Evolutionary conservation across 1,140 invertebrate genomes (phyloP).

Genomic region (Atta cephalotes): DNA sequence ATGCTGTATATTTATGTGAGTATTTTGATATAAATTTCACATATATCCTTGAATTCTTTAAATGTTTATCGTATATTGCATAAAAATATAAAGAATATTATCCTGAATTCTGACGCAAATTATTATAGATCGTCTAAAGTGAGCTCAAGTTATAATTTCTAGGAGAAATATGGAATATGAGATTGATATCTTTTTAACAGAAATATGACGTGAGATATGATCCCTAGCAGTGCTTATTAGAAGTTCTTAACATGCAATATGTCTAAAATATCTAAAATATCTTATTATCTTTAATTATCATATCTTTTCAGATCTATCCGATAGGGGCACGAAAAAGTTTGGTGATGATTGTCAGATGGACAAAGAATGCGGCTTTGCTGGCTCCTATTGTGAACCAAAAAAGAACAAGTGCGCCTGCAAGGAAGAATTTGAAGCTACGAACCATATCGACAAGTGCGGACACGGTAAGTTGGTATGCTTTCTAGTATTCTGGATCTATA

Average conservation of each 20-base stretch:
- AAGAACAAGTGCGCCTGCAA: slow-evolving; percentile 90
- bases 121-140: background rate
- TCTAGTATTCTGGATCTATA: background rate
- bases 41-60: background rate
- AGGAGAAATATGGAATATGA: background rate
- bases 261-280: background rate
- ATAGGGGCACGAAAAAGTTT: slow-evolving; percentile 88
- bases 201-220: background rate
- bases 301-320: slow-evolving; percentile 83
- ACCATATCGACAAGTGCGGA: slow-evolving; percentile 94
- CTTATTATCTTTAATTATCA: background rate
- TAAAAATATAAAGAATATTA: background rate
- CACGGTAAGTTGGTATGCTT: slow-evolving; percentile 88
- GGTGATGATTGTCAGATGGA: slow-evolving; percentile 91
- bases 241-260: background rate
- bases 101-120: background rate
- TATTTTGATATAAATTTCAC: background rate
- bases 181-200: background rate
- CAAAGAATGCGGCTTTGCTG: slow-evolving; percentile 90
- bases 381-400: slow-evolving; percentile 90
- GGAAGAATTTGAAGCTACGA: slow-evolving; percentile 90
- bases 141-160: background rate
- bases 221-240: no score
- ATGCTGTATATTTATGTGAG: background rate
- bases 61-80: background rate